phyloP scores from a whole-genome alignment of 2,797 vertebrate genomes.

The Chaenodraco wilsoni region DNA sequence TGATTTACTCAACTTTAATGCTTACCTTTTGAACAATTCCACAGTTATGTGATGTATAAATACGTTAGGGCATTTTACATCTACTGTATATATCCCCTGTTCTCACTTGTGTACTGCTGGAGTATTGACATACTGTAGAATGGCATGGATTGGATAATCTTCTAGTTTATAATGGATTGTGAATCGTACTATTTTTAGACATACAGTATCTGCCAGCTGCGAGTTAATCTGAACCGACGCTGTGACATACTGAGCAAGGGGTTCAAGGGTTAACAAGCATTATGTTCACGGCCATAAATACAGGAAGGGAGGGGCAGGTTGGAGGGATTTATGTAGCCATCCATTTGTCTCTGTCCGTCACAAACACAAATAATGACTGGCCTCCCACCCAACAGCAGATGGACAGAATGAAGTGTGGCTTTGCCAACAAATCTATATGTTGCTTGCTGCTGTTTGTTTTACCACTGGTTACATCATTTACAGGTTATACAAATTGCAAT shows the following conservation, averaged over 20 bases:
- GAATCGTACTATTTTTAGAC: slow-evolving; percentile 42
- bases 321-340: slow-evolving; percentile 48
- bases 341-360: slow-evolving; percentile 50
- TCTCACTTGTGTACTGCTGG: not conserved
- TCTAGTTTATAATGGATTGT: slow-evolving; percentile 47
- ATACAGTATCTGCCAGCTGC: slow-evolving; percentile 8
- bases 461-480: slow-evolving; percentile 4
- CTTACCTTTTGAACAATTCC: not conserved
- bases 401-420: slow-evolving; percentile 22
- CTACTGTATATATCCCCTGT: not conserved
- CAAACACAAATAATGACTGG: slow-evolving; percentile 47
- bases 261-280: slow-evolving; percentile 43
- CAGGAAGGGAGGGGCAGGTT: slow-evolving; percentile 11
- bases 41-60: not conserved
- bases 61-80: not conserved
- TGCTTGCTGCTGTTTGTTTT: not conserved
- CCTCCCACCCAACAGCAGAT: slow-evolving; percentile 44
- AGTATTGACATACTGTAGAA: slow-evolving; percentile 1
- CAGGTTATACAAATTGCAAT: slow-evolving; percentile 9
- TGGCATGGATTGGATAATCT: slow-evolving; percentile 44
- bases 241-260: slow-evolving; percentile 7
- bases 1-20: not conserved
- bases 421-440: slow-evolving; percentile 14
- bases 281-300: slow-evolving; percentile 37
- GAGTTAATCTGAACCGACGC: slow-evolving; percentile 36